These are phyloP conservation scores for Halcyon malimbica DNA, from an alignment of 2,113 vertebrate genomes.

Conservation along the genomic window DNA sequence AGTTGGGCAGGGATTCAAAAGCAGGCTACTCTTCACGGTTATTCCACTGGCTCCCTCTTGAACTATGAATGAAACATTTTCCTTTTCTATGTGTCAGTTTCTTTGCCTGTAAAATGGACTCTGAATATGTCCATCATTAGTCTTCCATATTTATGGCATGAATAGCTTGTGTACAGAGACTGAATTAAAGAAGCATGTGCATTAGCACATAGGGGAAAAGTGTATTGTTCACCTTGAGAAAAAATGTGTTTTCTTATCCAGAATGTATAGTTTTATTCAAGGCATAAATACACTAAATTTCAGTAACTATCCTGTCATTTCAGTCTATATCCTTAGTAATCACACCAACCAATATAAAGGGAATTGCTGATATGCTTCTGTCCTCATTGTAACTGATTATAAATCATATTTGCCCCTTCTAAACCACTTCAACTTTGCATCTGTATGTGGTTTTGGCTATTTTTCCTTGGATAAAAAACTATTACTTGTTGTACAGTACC, in stretches of 20 bases:
- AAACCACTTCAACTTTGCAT: not conserved
- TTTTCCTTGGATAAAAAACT: not conserved
- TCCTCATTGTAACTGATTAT: not conserved
- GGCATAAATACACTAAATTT: not conserved
- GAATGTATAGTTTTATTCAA: not conserved
- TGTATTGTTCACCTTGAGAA: not conserved
- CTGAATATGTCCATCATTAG: not conserved
- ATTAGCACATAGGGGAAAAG: not conserved
- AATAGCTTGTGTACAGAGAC: not conserved
- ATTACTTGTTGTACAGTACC: not conserved
- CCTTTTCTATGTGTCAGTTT: not conserved
- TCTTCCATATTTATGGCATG: not conserved
- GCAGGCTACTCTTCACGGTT: not conserved
- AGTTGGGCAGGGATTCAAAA: not conserved
- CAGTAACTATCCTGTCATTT: not conserved
- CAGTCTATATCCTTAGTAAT: not conserved
- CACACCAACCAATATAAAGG: not conserved
- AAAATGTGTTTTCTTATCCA: not conserved
- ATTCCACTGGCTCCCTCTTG: not conserved
- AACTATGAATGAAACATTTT: not conserved
- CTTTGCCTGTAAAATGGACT: not conserved
- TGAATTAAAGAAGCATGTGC: not conserved
- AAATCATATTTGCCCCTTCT: not conserved
- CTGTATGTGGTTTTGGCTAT: not conserved
- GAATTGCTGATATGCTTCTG: not conserved